phyloP scores from a whole-genome alignment of 2,113 vertebrate species.

The Struthidea cinerea region DNA sequence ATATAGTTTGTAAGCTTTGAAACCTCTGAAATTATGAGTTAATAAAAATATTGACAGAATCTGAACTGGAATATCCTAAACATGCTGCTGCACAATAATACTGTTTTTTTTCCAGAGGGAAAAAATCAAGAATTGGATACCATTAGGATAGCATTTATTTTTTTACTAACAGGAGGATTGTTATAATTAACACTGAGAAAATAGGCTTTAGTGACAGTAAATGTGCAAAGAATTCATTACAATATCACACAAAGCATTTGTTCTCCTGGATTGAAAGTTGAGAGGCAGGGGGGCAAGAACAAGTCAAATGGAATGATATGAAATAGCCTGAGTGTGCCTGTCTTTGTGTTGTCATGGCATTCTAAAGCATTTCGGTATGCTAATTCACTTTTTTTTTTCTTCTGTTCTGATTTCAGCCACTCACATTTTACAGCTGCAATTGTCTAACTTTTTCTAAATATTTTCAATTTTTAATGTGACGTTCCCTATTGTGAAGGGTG shows the following conservation, averaged over 20 bases:
- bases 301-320: constrained; percentile 19
- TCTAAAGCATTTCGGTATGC: background rate
- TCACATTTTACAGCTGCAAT: background rate
- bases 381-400: background rate
- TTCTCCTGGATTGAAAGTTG: background rate
- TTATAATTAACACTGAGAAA: constrained; percentile 16
- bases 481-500: background rate
- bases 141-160: background rate
- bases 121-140: background rate
- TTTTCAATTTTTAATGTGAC: background rate
- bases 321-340: background rate
- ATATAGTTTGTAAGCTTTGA: background rate
- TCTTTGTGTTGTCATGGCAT: constrained; percentile 16
- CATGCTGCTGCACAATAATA: background rate
- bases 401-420: background rate
- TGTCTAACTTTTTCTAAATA: background rate
- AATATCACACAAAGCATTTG: background rate
- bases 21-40: background rate
- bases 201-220: background rate
- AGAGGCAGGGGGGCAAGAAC: background rate
- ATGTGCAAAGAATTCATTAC: background rate
- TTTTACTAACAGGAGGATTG: background rate
- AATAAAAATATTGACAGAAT: constrained; percentile 30
- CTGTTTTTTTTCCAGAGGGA: background rate
- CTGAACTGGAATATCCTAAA: background rate